Conservation (phyloP, 2,888 invertebrate species). For the Zaprionus bogoriensis region DNA sequence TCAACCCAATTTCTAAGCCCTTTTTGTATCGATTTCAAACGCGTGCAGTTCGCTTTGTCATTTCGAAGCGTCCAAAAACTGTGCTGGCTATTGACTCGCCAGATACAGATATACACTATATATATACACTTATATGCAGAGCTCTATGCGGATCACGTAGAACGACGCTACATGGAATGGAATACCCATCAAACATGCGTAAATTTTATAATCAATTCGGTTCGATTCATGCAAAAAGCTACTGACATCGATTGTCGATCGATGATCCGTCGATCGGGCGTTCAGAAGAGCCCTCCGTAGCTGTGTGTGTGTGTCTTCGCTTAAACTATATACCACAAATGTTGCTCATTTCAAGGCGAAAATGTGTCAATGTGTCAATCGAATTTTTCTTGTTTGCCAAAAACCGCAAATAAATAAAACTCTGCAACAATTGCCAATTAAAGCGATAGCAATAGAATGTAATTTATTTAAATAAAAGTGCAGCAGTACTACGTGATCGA, state of each 20-base stretch:
- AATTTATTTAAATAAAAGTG: not conserved
- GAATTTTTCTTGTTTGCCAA: conserved; percentile 37
- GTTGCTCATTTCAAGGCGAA: conserved; percentile 38
- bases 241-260: conserved; percentile 51
- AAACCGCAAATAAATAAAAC: conserved; percentile 54
- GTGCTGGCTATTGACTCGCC: conserved; percentile 18
- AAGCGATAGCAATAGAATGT: conserved; percentile 31
- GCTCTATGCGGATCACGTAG: conserved; percentile 54
- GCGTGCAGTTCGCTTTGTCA: conserved; percentile 6
- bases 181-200: conserved; percentile 70
- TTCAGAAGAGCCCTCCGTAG: conserved; percentile 39
- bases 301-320: too few species aligned
- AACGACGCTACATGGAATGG: conserved; percentile 33
- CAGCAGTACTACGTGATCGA: not conserved
- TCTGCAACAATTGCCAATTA: conserved; percentile 58
- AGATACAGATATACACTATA: conserved; percentile 1
- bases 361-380: conserved; percentile 77
- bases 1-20: not conserved
- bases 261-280: conserved; percentile 22
- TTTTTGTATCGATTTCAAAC: conserved; percentile 8
- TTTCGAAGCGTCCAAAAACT: conserved; percentile 6
- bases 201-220: conserved; percentile 72
- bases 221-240: conserved; percentile 35
- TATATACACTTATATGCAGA: not conserved
- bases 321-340: conserved; percentile 1